phyloP scores from a whole-genome alignment of 2,797 vertebrate species.

The Xiphophorus birchmanni region DNA sequence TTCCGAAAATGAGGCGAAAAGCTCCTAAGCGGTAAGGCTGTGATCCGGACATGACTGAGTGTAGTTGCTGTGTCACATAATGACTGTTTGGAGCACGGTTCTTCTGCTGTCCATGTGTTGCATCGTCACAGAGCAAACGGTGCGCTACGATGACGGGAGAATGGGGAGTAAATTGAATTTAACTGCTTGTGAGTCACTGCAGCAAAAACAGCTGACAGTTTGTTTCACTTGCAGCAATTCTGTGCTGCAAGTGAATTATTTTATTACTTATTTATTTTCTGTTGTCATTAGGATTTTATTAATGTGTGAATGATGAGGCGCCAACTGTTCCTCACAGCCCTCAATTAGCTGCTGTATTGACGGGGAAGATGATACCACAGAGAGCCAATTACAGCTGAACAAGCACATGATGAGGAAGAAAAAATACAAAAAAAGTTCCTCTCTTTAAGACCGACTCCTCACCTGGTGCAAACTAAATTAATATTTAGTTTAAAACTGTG shows the following conservation, averaged over 20 bases:
- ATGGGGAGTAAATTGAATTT: slow-evolving; percentile 37
- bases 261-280: slow-evolving; percentile 19
- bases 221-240: slow-evolving; percentile 29
- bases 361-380: slow-evolving; percentile 47
- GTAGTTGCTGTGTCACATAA: slow-evolving; percentile 51
- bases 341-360: slow-evolving; percentile 56
- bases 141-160: slow-evolving; percentile 37
- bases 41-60: slow-evolving; percentile 45
- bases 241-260: too few species aligned
- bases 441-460: slow-evolving; percentile 52
- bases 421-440: slow-evolving; percentile 46
- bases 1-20: slow-evolving; percentile 79
- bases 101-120: slow-evolving; percentile 66
- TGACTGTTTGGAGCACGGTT: slow-evolving; percentile 48
- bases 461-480: slow-evolving; percentile 33
- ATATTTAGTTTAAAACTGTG: neutral
- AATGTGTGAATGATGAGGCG: slow-evolving; percentile 45
- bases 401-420: slow-evolving; percentile 41
- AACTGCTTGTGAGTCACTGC: slow-evolving; percentile 41
- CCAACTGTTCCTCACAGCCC: slow-evolving; percentile 53
- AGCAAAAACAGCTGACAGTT: slow-evolving; percentile 33
- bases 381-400: slow-evolving; percentile 58
- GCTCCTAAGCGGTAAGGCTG: slow-evolving; percentile 78
- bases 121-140: slow-evolving; percentile 46
- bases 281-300: slow-evolving; percentile 43